Percentiles rank a stretch among this genome's conserved stretches.
These are phyloP conservation scores for Caretta caretta DNA, from an alignment of 2,113 vertebrate species.

Conservation along the genomic window DNA sequence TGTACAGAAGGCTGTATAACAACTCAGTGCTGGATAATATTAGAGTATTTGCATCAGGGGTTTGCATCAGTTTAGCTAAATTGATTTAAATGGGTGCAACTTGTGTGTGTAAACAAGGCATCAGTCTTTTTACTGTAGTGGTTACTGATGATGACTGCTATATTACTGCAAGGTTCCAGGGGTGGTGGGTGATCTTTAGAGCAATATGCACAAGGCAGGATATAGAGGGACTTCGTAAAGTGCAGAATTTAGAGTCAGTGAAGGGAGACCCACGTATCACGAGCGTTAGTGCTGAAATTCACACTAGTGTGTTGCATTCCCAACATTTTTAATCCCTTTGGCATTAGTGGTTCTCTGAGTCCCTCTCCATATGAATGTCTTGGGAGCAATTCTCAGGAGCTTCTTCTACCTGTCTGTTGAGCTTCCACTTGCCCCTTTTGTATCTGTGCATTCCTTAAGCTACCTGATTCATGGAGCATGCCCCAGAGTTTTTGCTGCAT, in stretches of 20 bases:
- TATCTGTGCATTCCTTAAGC: not conserved
- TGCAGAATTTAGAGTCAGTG: not conserved
- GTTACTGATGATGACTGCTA: not conserved
- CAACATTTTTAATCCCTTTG: not conserved
- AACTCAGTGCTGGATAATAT: not conserved
- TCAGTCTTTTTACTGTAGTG: not conserved
- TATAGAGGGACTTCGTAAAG: not conserved
- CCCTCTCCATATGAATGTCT: not conserved
- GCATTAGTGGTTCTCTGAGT: not conserved
- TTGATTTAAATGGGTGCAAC: accelerated
- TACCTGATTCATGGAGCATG: not conserved
- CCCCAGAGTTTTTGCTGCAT: not conserved
- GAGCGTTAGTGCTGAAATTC: not conserved
- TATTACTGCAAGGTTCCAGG: not conserved
- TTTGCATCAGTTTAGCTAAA: not conserved
- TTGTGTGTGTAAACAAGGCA: not conserved
- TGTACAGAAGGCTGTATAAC: not conserved
- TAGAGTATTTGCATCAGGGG: not conserved
- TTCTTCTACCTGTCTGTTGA: not conserved
- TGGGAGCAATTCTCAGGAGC: not conserved
- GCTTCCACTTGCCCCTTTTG: not conserved
- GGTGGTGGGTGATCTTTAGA: accelerated
- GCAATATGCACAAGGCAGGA: not conserved
- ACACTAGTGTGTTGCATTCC: not conserved
- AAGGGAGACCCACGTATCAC: not conserved